Conservation (phyloP, 2,888 invertebrate species). For the Andrena hattorfiana region DNA sequence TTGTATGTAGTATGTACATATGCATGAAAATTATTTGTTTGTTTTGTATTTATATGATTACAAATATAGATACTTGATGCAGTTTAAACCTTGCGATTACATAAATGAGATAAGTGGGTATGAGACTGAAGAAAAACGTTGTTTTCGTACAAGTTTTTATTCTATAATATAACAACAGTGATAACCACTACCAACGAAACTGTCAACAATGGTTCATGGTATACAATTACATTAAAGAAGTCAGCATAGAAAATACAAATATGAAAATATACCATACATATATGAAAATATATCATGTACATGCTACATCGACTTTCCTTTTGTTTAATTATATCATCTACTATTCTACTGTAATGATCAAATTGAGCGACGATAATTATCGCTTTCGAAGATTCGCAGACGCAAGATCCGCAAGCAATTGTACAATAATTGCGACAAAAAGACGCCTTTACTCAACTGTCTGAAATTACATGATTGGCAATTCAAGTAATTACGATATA, state of each 20-base stretch:
- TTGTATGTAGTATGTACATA: neutral
- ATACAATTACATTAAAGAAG: conserved; percentile 62
- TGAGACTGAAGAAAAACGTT: neutral
- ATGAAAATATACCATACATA: conserved; percentile 76
- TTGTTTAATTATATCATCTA: conserved; percentile 44
- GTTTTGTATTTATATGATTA: neutral
- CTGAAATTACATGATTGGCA: conserved; percentile 16
- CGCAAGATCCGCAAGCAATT: conserved; percentile 11
- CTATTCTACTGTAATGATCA: conserved; percentile 46
- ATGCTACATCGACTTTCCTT: conserved; percentile 61
- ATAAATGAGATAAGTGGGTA: neutral
- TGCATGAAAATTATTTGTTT: neutral
- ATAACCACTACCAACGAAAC: conserved; percentile 47
- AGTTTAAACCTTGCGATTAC: neutral
- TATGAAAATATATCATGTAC: conserved; percentile 76
- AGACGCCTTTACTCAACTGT: conserved; percentile 24
- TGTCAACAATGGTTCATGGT: conserved; percentile 61
- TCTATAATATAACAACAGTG: conserved; percentile 56
- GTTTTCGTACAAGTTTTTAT: conserved; percentile 58
- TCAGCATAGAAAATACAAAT: conserved; percentile 73
- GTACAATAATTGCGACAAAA: conserved; percentile 3
- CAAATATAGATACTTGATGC: neutral
- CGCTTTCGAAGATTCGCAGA: conserved; percentile 23
- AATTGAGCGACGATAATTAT: conserved; percentile 36
- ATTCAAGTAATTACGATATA: conserved; percentile 3